Evolutionary conservation across 2,888 invertebrate genomes (phyloP), one percentile per base, ranked within the genome.

Genomic region (Tachina grossa): DNA sequence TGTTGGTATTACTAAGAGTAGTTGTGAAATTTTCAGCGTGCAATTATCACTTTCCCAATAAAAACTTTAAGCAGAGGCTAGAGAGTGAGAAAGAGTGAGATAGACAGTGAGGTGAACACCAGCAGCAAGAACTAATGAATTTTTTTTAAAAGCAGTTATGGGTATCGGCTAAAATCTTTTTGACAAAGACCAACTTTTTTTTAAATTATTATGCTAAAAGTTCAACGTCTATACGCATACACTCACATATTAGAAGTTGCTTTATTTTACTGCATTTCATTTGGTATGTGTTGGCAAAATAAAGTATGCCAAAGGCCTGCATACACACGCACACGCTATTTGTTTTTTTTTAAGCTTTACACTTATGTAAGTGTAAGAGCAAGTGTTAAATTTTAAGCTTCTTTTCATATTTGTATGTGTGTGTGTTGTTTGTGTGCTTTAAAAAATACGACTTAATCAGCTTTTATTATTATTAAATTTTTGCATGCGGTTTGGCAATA

Each of bases 101-200:
- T 41, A 39, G n/a, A n/a, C 1, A 61, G n/a, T 39, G 6, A 22
- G 9, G 41, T 1, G 14, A 16, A 8, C 19, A 39, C 45, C 55
- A 22, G 16, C 22, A 39, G 9, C 47, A 74, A 47, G 10, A 59
- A 78, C 53, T 22, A 83, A 83, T 69, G 71, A 79, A 82, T 79
- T 76, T 79, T n/a, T 31, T 79, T 13, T 55, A 82, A 76, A 82
- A 72, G 78, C 82, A 75, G 83, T 85, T 85, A 85, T 85, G 78
- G 83, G 75, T 74, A 74, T 78, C 79, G 78, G 78, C 79, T 71
- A 61, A 82, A 78, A 71, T 79, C 51, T 75, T 71, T 85, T 83
- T 76, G 78, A 75, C 85, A 83, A 85, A 71, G 83, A 72, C 81
- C 43, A 84, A 81, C 76, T 81, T 84, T 84, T n/a, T 75, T 84